These are phyloP conservation scores for Steatocranus sp. DNA, from an alignment of 2,797 vertebrate genomes.

Conservation along the genomic window DNA sequence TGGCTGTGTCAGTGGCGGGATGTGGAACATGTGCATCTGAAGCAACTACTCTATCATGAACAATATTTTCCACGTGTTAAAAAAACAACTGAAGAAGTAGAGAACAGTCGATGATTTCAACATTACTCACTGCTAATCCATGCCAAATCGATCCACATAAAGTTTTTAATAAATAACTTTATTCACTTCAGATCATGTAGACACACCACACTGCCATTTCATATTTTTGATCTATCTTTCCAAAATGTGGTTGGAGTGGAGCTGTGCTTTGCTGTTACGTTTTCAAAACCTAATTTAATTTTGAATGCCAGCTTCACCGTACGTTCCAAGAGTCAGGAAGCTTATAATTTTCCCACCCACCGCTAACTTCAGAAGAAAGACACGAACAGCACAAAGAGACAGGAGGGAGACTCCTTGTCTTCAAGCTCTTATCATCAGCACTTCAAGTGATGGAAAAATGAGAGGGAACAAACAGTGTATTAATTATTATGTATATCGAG, in stretches of 20 bases:
- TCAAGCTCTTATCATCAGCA: constrained; percentile 23
- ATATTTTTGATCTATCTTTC: background rate
- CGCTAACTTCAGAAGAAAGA: background rate
- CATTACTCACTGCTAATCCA: background rate
- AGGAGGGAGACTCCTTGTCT: constrained; percentile 18
- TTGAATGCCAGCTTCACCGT: constrained; percentile 19
- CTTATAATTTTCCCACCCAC: constrained; percentile 39
- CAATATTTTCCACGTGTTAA: constrained; percentile 4
- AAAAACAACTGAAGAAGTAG: constrained; percentile 12
- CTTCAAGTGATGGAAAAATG: constrained; percentile 43
- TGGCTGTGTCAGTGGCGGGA: background rate
- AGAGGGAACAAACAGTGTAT: background rate
- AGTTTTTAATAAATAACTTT: background rate
- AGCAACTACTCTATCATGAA: background rate
- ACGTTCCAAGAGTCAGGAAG: constrained; percentile 34
- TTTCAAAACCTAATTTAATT: constrained; percentile 25
- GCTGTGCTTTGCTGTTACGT: background rate
- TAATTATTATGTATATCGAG: background rate
- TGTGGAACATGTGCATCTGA: background rate
- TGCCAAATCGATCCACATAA: background rate
- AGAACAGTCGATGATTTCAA: background rate
- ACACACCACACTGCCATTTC: background rate
- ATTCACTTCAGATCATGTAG: background rate
- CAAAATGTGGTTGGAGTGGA: constrained; percentile 10
- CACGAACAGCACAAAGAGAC: background rate